Percentiles rank a stretch among this genome's conserved stretches.
phyloP scores from a whole-genome alignment of 2,113 vertebrate species.

The Alethe diademata region DNA sequence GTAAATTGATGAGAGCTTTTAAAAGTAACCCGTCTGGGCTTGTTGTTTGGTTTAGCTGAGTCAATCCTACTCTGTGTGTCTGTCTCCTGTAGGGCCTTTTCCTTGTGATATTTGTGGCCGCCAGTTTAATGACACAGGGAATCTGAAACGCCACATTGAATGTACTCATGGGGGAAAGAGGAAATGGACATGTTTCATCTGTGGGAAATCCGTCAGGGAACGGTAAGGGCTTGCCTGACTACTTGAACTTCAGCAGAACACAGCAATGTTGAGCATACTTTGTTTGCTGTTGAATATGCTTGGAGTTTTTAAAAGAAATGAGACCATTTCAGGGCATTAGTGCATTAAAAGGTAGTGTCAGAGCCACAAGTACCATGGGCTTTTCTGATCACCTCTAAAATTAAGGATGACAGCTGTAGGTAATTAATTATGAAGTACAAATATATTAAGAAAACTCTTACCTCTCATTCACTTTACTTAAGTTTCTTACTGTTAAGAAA shows the following conservation, averaged over 20 bases:
- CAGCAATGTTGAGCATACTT: neutral
- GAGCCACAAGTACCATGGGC: neutral
- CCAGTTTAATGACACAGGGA: constrained; percentile 96
- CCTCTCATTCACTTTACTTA: neutral
- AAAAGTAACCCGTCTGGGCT: neutral
- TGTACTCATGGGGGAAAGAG: constrained; percentile 97
- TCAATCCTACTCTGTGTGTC: neutral
- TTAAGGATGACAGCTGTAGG: neutral
- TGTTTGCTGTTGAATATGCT: neutral
- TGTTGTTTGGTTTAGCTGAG: neutral
- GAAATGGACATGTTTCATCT: constrained; percentile 96
- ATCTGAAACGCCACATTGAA: constrained; percentile 94
- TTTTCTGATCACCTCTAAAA: neutral
- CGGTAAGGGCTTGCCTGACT: constrained; percentile 73
- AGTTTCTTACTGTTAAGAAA: neutral
- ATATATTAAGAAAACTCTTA: neutral
- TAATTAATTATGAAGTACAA: neutral
- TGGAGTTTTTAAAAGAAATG: neutral
- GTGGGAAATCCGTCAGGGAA: constrained; percentile 96
- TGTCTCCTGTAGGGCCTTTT: constrained; percentile 84
- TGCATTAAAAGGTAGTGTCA: neutral
- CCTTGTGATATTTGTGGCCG: constrained; percentile 97
- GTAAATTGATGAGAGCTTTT: neutral
- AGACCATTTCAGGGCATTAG: neutral
- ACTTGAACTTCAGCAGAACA: neutral